phyloP scores from a whole-genome alignment of 2,888 invertebrate genomes.

The Cancer borealis region DNA sequence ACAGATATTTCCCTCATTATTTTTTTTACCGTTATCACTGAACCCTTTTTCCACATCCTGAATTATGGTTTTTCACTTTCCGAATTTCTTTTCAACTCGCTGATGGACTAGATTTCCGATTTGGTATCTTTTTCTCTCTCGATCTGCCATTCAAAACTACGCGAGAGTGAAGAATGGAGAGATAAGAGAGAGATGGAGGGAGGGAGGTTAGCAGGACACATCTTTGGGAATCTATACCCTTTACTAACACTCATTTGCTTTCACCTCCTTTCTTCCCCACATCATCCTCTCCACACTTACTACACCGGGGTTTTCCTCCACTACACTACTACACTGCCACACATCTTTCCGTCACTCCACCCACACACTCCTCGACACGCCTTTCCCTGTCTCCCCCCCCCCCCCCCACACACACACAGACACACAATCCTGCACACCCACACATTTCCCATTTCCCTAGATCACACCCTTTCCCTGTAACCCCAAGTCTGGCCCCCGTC shows the following conservation, averaged over 20 bases:
- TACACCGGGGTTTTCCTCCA: too few relatives aligned
- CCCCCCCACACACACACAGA: neutral
- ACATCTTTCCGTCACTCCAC: neutral
- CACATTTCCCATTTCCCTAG: neutral
- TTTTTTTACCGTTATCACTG: neutral
- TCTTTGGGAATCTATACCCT: neutral
- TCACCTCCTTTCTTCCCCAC: too few relatives aligned
- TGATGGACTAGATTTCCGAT: neutral
- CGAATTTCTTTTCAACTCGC: neutral
- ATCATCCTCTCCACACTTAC: too few relatives aligned
- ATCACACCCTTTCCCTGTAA: neutral
- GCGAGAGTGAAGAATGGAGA: neutral
- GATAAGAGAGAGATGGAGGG: neutral
- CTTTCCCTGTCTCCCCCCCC: neutral
- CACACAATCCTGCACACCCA: neutral
- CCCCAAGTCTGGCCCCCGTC: neutral
- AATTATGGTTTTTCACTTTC: neutral
- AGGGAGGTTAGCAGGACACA: neutral
- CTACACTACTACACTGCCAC: neutral
- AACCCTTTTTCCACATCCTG: neutral
- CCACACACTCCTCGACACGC: neutral
- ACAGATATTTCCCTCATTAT: neutral
- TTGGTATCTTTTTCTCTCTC: neutral
- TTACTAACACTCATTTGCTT: neutral
- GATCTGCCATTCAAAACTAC: neutral